Conservation (phyloP, 2,888 invertebrate species). For the Agrypnus murinus region DNA sequence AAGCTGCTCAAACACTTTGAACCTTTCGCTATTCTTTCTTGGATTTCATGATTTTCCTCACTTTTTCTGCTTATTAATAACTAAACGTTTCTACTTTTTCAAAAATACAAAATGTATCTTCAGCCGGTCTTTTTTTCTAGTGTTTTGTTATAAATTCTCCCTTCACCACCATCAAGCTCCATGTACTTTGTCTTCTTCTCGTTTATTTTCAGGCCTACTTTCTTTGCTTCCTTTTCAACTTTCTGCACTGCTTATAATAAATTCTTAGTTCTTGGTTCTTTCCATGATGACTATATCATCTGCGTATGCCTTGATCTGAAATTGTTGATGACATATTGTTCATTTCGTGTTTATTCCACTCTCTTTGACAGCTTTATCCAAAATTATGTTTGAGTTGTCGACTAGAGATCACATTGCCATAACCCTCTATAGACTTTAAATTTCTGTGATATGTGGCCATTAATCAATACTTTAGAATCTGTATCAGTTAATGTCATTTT, state of each 20-base stretch:
- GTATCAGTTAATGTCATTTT: conserved; percentile 6
- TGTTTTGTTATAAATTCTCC: too few relatives aligned
- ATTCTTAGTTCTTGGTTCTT: neutral
- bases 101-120: too few relatives aligned
- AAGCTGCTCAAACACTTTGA: too few relatives aligned
- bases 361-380: too few relatives aligned
- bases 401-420: neutral
- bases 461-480: neutral
- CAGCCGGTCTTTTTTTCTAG: too few relatives aligned
- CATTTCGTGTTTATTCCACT: too few relatives aligned
- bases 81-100: too few relatives aligned
- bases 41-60: too few relatives aligned
- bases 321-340: neutral
- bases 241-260: neutral
- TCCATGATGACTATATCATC: neutral
- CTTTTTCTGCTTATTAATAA: too few relatives aligned
- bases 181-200: neutral
- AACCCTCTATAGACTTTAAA: conserved; percentile 1
- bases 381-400: neutral
- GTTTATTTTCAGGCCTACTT: neutral
- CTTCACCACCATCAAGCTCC: too few relatives aligned
- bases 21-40: too few relatives aligned
- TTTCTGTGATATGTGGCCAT: neutral
- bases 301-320: neutral
- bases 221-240: neutral